phyloP scores from a whole-genome alignment of 2,797 vertebrate genomes.

The Acridotheres tristis region DNA sequence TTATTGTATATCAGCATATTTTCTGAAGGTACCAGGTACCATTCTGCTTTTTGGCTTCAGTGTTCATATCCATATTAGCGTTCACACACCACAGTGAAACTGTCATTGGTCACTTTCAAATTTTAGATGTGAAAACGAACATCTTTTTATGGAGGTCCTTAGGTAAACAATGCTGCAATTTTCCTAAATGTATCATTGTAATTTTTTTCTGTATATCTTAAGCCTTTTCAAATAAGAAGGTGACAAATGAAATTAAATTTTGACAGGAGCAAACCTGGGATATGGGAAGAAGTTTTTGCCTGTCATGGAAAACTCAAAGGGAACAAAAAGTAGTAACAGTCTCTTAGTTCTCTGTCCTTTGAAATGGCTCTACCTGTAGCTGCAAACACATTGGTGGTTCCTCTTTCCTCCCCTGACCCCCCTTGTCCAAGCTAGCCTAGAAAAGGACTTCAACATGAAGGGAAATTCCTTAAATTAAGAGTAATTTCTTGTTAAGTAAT shows the following conservation, averaged over 20 bases:
- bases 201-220: neutral
- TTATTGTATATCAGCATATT: neutral
- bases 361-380: neutral
- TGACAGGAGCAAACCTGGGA: neutral
- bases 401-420: neutral
- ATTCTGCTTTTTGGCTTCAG: neutral
- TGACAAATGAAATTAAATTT: neutral
- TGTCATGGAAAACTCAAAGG: neutral
- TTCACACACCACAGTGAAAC: neutral
- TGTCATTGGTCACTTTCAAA: neutral
- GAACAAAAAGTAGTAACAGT: neutral
- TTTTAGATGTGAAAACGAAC: neutral
- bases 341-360: neutral
- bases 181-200: neutral
- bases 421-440: neutral
- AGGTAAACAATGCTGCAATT: neutral
- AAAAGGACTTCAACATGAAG: neutral
- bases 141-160: neutral
- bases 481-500: neutral
- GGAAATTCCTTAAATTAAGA: neutral
- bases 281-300: neutral
- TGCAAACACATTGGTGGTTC: fast-evolving
- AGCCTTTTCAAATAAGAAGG: neutral
- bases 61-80: neutral
- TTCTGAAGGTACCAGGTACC: neutral